Evolutionary conservation across 2,888 invertebrate genomes (phyloP).

Genomic region (Platypus cylindrus): DNA sequence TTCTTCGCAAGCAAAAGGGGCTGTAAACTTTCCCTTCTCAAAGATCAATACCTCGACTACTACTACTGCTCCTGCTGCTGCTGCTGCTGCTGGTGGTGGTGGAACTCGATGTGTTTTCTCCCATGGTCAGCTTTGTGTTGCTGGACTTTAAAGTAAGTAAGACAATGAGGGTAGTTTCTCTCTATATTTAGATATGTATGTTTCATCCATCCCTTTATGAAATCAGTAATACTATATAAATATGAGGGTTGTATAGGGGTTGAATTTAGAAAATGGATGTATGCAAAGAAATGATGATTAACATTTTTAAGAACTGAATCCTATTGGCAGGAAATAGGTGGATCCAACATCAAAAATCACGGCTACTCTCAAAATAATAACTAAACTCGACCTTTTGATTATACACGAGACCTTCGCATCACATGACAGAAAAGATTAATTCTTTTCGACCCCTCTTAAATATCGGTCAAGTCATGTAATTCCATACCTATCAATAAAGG

Average conservation of each 20-base stretch:
- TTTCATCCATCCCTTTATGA: no score
- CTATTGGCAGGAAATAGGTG: no score
- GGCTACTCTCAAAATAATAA: conserved; percentile 13
- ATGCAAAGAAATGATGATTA: no score
- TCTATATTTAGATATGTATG: no score
- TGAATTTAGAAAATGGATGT: no score
- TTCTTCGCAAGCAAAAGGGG: conserved; percentile 26
- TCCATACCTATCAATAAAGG: conserved; percentile 16
- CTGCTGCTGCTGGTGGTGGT: conserved; percentile 9
- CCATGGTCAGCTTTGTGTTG: conserved; percentile 12
- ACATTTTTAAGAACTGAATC: no score
- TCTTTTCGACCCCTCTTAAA: conserved; percentile 16
- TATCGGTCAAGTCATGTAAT: conserved; percentile 16
- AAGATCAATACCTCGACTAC: conserved; percentile 39
- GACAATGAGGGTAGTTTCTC: conserved; percentile 15
- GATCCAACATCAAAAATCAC: no score
- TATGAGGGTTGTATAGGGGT: no score
- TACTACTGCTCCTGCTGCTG: conserved; percentile 26
- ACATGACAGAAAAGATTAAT: conserved; percentile 14
- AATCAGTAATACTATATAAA: no score
- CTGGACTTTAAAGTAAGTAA: conserved; percentile 16
- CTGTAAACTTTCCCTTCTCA: conserved; percentile 40
- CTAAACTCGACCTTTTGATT: conserved; percentile 15
- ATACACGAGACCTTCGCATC: conserved; percentile 12
- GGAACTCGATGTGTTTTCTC: conserved; percentile 12